These are phyloP conservation scores for Caenorhabditis sinica DNA, from an alignment of 2,888 invertebrate genomes.

Conservation along the genomic window DNA sequence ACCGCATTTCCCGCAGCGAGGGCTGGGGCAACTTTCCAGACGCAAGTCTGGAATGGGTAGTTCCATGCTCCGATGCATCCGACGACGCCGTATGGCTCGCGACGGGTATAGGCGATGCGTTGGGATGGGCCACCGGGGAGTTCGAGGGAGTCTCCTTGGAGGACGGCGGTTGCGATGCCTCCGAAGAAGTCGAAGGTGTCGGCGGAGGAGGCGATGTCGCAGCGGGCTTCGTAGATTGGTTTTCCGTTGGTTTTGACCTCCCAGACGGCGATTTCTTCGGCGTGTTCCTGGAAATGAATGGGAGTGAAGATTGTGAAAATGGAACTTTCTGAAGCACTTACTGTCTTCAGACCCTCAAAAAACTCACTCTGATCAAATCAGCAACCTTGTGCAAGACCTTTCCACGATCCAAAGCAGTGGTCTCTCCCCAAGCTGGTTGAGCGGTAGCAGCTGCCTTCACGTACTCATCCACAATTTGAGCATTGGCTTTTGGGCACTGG, in stretches of 20 bases:
- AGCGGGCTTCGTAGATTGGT: slow-evolving; percentile 86
- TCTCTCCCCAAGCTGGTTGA: slow-evolving; percentile 66
- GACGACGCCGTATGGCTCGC: slow-evolving; percentile 81
- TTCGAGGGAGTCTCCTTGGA: slow-evolving; percentile 76
- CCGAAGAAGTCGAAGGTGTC: slow-evolving; percentile 86
- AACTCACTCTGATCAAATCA: slow-evolving; percentile 75
- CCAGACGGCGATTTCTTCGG: slow-evolving; percentile 84
- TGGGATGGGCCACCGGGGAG: slow-evolving; percentile 74
- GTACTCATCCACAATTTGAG: slow-evolving; percentile 64
- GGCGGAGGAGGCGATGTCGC: slow-evolving; percentile 86
- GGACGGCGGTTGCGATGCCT: slow-evolving; percentile 80
- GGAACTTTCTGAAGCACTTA: no score
- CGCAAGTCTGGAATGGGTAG: slow-evolving; percentile 81
- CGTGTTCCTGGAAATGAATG: slow-evolving; percentile 81
- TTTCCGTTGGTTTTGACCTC: slow-evolving; percentile 86
- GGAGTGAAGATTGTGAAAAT: no score
- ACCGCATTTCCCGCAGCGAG: slow-evolving; percentile 86
- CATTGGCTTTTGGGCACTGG: slow-evolving; percentile 64
- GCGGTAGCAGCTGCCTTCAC: slow-evolving; percentile 58
- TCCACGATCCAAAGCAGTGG: slow-evolving; percentile 76
- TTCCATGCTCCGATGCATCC: slow-evolving; percentile 83
- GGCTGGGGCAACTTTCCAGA: slow-evolving; percentile 84
- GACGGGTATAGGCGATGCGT: slow-evolving; percentile 80
- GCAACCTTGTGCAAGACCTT: slow-evolving; percentile 78
- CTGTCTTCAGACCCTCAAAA: no score